A percentile compares a stretch with the other conserved stretches of the same genome.
phyloP scores from a whole-genome alignment of 2,888 invertebrate species.

The Drosophila maculinotata region DNA sequence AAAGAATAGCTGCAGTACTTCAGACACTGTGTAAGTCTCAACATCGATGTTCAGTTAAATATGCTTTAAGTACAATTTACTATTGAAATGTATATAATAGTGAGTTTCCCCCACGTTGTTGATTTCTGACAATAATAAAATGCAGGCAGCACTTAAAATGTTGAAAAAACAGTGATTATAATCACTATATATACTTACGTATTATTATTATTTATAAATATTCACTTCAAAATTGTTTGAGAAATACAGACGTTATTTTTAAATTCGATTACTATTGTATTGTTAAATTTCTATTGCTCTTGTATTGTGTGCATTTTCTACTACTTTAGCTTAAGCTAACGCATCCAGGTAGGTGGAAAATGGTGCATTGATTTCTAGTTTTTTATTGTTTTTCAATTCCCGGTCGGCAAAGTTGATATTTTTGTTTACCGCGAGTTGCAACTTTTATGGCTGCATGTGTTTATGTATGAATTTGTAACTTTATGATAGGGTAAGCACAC shows the following conservation, averaged over 20 bases:
- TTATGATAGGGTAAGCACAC: not conserved
- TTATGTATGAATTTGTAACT: not conserved
- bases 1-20: too few relatives aligned
- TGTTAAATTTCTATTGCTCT: not conserved
- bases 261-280: not conserved
- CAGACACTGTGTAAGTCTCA: too few relatives aligned
- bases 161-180: too few relatives aligned
- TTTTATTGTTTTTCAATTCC: constrained; percentile 3
- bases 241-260: not conserved
- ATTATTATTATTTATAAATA: too few relatives aligned
- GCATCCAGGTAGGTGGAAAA: not conserved
- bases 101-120: too few relatives aligned
- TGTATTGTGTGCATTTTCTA: not conserved
- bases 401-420: not conserved
- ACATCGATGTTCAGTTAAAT: too few relatives aligned
- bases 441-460: not conserved
- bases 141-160: too few relatives aligned
- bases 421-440: not conserved
- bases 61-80: too few relatives aligned
- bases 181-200: too few relatives aligned
- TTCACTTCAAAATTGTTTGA: too few relatives aligned
- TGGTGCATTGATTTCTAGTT: constrained; percentile 1
- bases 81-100: too few relatives aligned
- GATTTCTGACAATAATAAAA: too few relatives aligned
- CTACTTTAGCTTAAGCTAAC: not conserved